phyloP scores from a whole-genome alignment of 2,888 invertebrate species.

The Habroteleia sp. region DNA sequence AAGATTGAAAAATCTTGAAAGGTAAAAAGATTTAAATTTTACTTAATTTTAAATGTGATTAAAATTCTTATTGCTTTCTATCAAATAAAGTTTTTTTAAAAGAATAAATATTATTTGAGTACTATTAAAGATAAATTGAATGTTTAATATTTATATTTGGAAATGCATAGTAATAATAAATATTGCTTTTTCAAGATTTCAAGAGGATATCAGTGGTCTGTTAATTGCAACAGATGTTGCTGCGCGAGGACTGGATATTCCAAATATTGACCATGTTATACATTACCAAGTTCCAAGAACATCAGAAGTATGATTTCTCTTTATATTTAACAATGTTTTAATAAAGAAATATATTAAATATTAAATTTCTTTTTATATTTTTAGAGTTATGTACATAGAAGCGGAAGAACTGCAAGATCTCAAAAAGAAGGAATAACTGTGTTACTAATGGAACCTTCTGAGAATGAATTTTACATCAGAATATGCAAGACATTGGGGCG shows the following conservation, averaged over 20 bases:
- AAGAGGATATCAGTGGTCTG: conserved; percentile 87
- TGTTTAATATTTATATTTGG: too few relatives aligned
- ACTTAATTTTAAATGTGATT: too few relatives aligned
- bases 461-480: conserved; percentile 89
- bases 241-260: conserved; percentile 97
- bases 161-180: too few relatives aligned
- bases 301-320: conserved; percentile 85
- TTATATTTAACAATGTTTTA: too few relatives aligned
- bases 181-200: too few relatives aligned
- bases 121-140: too few relatives aligned
- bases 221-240: conserved; percentile 98
- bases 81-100: too few relatives aligned
- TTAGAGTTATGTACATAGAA: conserved; percentile 96
- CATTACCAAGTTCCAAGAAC: conserved; percentile 98
- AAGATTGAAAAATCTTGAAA: conserved; percentile 95
- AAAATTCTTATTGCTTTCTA: too few relatives aligned
- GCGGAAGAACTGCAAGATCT: conserved; percentile 97
- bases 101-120: too few relatives aligned
- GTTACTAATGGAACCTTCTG: conserved; percentile 93
- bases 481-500: conserved; percentile 92
- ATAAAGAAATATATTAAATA: too few relatives aligned
- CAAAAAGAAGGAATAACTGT: conserved; percentile 94
- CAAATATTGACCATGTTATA: conserved; percentile 95
- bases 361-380: neutral
- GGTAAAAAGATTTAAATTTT: too few relatives aligned